These are phyloP conservation scores for Erpornis zantholeuca DNA, from an alignment of 2,113 vertebrate species.

Conservation along the genomic window DNA sequence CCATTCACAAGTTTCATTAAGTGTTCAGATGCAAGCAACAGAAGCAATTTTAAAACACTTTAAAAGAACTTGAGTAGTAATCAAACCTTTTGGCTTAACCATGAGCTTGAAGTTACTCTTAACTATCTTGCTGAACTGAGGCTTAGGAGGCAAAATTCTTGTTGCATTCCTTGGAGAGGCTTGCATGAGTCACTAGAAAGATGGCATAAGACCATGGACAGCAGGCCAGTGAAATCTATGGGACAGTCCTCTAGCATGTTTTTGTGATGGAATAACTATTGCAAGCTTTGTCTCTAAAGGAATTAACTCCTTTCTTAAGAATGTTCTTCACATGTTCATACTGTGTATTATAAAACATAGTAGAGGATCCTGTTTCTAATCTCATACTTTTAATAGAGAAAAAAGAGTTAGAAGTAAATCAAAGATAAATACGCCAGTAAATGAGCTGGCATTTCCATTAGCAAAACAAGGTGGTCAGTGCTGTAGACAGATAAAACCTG, in stretches of 20 bases:
- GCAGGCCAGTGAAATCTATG: neutral
- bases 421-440: neutral
- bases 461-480: neutral
- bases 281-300: neutral
- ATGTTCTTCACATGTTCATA: neutral
- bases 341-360: neutral
- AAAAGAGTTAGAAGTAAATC: neutral
- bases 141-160: neutral
- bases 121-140: neutral
- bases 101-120: neutral
- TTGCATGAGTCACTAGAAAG: neutral
- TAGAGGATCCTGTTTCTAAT: neutral
- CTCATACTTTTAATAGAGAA: neutral
- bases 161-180: neutral
- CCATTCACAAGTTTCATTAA: neutral
- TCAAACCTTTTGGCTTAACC: neutral
- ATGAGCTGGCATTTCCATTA: neutral
- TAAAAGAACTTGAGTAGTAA: neutral
- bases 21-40: neutral
- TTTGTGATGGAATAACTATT: neutral
- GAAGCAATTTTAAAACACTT: neutral
- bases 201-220: neutral
- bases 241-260: neutral
- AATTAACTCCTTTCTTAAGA: neutral
- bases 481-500: neutral